A percentile compares a stretch with the other conserved stretches of the same genome.
phyloP scores from a whole-genome alignment of 2,888 invertebrate genomes.

The Melipona beecheii region DNA sequence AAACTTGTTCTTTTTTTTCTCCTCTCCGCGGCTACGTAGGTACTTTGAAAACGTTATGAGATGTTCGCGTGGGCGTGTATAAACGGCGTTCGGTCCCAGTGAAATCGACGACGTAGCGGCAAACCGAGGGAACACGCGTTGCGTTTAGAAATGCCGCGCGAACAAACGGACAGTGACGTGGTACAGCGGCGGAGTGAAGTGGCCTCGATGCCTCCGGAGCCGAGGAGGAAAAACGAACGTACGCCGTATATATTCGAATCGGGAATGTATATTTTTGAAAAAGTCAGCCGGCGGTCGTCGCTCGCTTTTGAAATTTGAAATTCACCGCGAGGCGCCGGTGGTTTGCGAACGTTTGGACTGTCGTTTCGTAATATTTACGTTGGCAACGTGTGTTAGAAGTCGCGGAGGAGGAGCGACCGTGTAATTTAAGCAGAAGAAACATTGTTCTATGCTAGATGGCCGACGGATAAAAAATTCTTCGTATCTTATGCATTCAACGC shows the following conservation, averaged over 20 bases:
- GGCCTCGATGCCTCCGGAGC: no score
- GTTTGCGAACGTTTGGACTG: slow-evolving; percentile 33
- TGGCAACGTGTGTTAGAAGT: slow-evolving; percentile 5
- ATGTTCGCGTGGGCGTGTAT: slow-evolving; percentile 49
- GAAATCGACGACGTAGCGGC: slow-evolving; percentile 36
- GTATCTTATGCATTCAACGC: slow-evolving; percentile 42
- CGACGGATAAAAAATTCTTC: slow-evolving; percentile 12
- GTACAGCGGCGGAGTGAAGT: not conserved
- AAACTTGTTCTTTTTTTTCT: not conserved
- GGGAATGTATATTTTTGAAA: slow-evolving; percentile 21
- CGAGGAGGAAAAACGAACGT: not conserved
- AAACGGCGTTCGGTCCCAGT: slow-evolving; percentile 25
- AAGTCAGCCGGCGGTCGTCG: slow-evolving; percentile 8
- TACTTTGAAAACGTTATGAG: slow-evolving; percentile 21
- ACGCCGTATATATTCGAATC: slow-evolving; percentile 24
- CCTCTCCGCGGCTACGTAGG: not conserved
- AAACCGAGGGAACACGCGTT: slow-evolving; percentile 20
- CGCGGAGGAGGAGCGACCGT: not conserved
- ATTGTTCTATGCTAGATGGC: slow-evolving; percentile 11
- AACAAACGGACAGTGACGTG: slow-evolving; percentile 7
- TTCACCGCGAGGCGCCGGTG: not conserved
- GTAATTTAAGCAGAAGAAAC: slow-evolving; percentile 46
- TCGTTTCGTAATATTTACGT: slow-evolving; percentile 42
- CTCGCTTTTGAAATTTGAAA: slow-evolving; percentile 43
- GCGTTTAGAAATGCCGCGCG: slow-evolving; percentile 36